Conservation (phyloP, 1,140 invertebrate species). For the Neodiprion fabricii region DNA sequence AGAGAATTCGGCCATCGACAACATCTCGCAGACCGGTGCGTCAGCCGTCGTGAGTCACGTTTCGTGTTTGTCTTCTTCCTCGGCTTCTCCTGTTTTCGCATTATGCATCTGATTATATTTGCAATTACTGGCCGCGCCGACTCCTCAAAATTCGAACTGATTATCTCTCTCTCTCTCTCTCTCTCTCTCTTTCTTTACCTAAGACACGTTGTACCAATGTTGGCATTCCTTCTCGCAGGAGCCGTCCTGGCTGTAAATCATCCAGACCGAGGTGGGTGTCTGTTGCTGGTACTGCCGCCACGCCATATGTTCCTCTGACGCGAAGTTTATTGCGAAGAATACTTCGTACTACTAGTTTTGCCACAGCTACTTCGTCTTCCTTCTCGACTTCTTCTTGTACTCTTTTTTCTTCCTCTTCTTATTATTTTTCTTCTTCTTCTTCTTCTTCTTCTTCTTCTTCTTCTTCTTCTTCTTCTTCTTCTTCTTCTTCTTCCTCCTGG, state of each 20-base stretch:
- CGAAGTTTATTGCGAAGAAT: neutral
- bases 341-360: neutral
- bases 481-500: neutral
- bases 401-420: neutral
- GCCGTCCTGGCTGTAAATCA: neutral
- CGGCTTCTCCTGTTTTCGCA: neutral
- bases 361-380: no score
- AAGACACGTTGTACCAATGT: neutral
- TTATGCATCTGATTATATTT: no score
- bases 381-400: neutral
- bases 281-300: neutral
- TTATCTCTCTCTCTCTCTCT: no score
- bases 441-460: neutral
- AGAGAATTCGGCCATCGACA: neutral
- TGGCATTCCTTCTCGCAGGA: neutral
- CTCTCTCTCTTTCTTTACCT: no score
- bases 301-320: neutral
- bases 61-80: neutral
- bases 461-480: neutral
- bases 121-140: no score
- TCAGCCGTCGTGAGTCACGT: neutral
- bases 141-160: no score
- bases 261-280: neutral
- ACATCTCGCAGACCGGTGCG: neutral
- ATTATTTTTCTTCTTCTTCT: neutral